Base-by-base conservation (phyloP, 2,888 invertebrate genomes). In the Chironomus riparius region DNA sequence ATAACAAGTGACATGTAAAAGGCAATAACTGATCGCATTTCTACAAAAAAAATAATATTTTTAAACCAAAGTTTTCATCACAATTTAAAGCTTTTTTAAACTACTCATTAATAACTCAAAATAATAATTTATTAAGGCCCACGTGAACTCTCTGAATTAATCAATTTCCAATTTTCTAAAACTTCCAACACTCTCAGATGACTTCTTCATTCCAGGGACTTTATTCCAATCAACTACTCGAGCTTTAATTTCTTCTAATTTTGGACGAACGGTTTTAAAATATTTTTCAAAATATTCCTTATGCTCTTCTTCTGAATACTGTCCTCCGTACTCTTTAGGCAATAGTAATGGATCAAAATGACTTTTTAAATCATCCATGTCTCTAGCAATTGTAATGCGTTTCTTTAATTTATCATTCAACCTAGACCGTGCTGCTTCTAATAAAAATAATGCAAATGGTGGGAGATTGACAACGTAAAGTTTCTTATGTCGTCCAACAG, bases 381-480 rank as follows among this genome's bases (percentile, higher is more conserved):
- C 88, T 80, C 91, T 90, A 82, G 94, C 92, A n/a, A 74, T 38
- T 86, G 89, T 87, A 76, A 94, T 91, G 78, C 95, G 88, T 79
- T 90, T 91, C 81, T 90, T 92, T 5, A 95, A 86, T 83, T 96
- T 96, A 68, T 94, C 93, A 79, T 91, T 94, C n/a, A 96, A 87
- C 78, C 95, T 86, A 3, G 92, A 90, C 68, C 93, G 89, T 7
- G 90, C 91, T 81, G 95, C 91, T 82, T 95, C 94, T 79, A 94
- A 91, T 79, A 95, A 87, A 81, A 92, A 91, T 13, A 90, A 89
- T 13, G 94, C 93, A 80, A 90, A 92, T 70, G 89, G 87, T 1
- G 94, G 94, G 77, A 95, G 91, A 82, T 94, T 94, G 77, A 95
- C 87, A 80, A 95, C 92, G 81, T 95, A 94, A 0, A 94, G 92